Conservation (phyloP, 2,888 invertebrate genomes). For the Eupithecia subumbrata region DNA sequence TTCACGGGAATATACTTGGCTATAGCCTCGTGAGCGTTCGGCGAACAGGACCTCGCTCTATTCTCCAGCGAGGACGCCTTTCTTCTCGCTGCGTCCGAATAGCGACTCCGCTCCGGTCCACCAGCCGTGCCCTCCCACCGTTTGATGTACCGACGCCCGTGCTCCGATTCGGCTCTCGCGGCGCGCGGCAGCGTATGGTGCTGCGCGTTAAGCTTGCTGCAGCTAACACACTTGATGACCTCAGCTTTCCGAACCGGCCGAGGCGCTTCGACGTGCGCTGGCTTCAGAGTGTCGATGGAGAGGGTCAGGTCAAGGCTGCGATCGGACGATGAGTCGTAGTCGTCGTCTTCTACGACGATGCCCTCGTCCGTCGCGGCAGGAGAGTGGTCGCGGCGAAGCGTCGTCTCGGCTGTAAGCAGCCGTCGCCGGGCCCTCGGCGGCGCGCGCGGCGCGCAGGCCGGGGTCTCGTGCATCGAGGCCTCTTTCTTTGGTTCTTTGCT, state of each 20-base stretch:
- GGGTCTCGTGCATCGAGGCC: slow-evolving; percentile 65
- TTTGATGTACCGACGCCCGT: slow-evolving; percentile 75
- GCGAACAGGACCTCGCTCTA: slow-evolving; percentile 77
- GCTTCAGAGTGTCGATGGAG: slow-evolving; percentile 79
- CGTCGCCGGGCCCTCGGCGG: slow-evolving; percentile 78
- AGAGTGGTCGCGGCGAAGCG: slow-evolving; percentile 75
- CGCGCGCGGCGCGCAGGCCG: slow-evolving; percentile 70
- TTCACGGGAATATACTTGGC: slow-evolving; percentile 88
- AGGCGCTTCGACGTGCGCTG: slow-evolving; percentile 75
- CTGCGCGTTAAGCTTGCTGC: slow-evolving; percentile 73
- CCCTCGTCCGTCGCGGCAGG: slow-evolving; percentile 81
- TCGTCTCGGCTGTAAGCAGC: slow-evolving; percentile 73
- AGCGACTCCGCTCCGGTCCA: slow-evolving; percentile 72
- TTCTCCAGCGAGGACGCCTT: slow-evolving; percentile 74
- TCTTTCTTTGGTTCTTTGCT: slow-evolving; percentile 73
- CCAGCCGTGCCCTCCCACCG: slow-evolving; percentile 77
- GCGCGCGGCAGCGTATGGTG: slow-evolving; percentile 79
- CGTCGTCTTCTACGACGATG: slow-evolving; percentile 82
- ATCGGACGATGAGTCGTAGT: slow-evolving; percentile 83
- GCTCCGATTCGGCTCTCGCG: slow-evolving; percentile 71
- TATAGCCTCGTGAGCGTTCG: slow-evolving; percentile 74
- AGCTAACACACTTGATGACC: slow-evolving; percentile 78
- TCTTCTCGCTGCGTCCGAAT: slow-evolving; percentile 74
- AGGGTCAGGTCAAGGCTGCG: slow-evolving; percentile 82
- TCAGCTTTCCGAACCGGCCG: slow-evolving; percentile 74